These are phyloP conservation scores for Agrochola litura DNA, from an alignment of 2,888 invertebrate genomes.

Conservation along the genomic window DNA sequence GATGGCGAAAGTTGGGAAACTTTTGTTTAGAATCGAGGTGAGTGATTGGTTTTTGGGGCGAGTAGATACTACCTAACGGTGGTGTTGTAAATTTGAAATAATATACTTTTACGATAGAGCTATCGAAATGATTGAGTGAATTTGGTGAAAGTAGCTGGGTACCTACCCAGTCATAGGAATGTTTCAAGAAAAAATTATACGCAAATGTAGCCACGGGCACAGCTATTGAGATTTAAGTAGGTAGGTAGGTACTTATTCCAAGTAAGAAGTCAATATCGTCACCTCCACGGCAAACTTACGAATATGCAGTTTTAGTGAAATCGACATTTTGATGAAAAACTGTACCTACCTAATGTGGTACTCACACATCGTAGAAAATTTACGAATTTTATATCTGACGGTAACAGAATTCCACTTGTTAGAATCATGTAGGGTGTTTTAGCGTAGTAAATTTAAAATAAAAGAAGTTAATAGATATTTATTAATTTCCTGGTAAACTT, in stretches of 20 bases:
- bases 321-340: too few relatives aligned
- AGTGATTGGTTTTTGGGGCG: slow-evolving; percentile 9
- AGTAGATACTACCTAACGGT: neutral
- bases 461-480: too few relatives aligned
- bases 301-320: too few relatives aligned
- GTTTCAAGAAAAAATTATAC: neutral
- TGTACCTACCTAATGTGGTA: too few relatives aligned
- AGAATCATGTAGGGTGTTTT: too few relatives aligned
- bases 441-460: too few relatives aligned
- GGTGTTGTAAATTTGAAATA: neutral
- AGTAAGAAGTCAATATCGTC: neutral
- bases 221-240: neutral
- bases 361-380: too few relatives aligned
- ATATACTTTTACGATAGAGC: neutral
- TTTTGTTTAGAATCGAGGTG: slow-evolving; percentile 18
- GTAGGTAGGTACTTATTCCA: neutral
- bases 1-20: slow-evolving; percentile 14
- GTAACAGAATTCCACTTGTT: too few relatives aligned
- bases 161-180: neutral
- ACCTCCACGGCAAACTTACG: too few relatives aligned
- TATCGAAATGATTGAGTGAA: neutral
- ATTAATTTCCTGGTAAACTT: too few relatives aligned
- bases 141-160: neutral
- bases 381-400: too few relatives aligned
- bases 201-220: neutral